Evolutionary conservation across 2,113 vertebrate species (phyloP).

Genomic region (Helogale parvula): DNA sequence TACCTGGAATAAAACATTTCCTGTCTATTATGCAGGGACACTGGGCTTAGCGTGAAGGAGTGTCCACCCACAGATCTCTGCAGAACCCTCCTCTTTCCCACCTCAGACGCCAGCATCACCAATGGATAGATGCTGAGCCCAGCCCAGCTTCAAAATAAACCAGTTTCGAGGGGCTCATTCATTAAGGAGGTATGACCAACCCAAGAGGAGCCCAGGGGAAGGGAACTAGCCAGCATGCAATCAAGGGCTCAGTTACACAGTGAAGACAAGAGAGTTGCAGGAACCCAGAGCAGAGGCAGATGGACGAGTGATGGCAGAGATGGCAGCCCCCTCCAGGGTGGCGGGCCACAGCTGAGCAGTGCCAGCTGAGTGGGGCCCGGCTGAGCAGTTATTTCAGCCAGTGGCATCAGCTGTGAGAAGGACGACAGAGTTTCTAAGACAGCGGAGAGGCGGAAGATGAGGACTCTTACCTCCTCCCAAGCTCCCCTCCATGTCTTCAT

Average conservation of each 20-base stretch:
- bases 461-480: neutral
- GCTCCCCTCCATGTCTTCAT: neutral
- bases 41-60: neutral
- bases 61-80: neutral
- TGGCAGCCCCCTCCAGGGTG: neutral
- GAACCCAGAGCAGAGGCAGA: neutral
- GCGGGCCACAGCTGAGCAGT: neutral
- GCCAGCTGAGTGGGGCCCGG: neutral
- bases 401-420: neutral
- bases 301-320: neutral
- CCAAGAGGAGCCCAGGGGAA: neutral
- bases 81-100: neutral
- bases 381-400: neutral
- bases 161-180: neutral
- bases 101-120: neutral
- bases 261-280: neutral
- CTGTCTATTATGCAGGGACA: neutral
- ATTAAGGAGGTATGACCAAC: neutral
- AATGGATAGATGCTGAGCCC: neutral
- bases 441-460: neutral
- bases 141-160: neutral
- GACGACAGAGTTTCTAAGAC: neutral
- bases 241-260: neutral
- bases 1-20: neutral
- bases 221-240: neutral